Conservation (phyloP, 1,140 invertebrate species). For the Drosophila nigrodunni region DNA sequence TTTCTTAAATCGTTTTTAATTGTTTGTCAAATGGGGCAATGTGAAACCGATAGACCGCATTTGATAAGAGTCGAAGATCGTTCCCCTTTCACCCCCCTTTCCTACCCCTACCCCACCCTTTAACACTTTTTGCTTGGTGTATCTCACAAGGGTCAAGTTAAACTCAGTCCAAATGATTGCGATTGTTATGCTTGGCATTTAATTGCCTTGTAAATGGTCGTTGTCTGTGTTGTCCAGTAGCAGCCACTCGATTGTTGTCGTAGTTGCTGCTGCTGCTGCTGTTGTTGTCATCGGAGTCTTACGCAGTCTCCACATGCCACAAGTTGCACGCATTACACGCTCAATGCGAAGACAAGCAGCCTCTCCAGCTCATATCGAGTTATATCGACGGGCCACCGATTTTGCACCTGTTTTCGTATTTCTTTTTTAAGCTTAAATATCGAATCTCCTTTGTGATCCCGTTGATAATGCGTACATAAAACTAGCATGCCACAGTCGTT, state of each 20-base stretch:
- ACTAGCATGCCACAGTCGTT: constrained; percentile 73
- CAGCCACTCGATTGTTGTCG: constrained; percentile 71
- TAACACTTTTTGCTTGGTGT: background rate
- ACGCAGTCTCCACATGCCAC: constrained; percentile 61
- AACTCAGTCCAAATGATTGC: constrained; percentile 53
- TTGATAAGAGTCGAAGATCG: constrained; percentile 60
- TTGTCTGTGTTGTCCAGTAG: constrained; percentile 63
- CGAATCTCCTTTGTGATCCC: constrained; percentile 61
- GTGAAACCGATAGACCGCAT: constrained; percentile 79
- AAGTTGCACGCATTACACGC: constrained; percentile 79
- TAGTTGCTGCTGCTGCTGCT: constrained; percentile 39
- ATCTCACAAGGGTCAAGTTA: constrained; percentile 69
- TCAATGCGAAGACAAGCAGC: constrained; percentile 4
- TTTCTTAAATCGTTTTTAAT: constrained; percentile 83
- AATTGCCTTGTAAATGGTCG: constrained; percentile 80
- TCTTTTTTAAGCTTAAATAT: constrained; percentile 15
- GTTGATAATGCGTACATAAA: constrained; percentile 80
- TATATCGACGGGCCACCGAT: constrained; percentile 73
- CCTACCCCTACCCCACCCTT: background rate
- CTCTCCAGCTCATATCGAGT: constrained; percentile 65
- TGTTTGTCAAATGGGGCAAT: constrained; percentile 81
- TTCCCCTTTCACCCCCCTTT: no score
- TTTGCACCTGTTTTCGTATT: constrained; percentile 73
- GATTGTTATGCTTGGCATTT: constrained; percentile 82
- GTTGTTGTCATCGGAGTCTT: constrained; percentile 46